Conservation (phyloP, 1,140 invertebrate genomes). For the Polyergus mexicanus region DNA sequence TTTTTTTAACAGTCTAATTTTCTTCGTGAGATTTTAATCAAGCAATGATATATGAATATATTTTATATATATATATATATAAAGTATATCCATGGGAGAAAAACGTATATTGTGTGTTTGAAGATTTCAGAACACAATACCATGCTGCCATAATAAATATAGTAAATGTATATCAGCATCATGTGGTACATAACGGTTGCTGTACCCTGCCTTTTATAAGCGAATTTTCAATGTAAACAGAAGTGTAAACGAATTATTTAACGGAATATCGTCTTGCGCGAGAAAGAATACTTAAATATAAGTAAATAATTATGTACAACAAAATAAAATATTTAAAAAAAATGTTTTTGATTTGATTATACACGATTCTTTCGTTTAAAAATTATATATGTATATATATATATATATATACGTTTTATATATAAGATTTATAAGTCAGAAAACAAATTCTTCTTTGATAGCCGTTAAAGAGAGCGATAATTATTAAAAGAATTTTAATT, state of each 20-base stretch:
- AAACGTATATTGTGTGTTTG: neutral
- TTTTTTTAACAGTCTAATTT: neutral
- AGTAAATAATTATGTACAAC: slow-evolving; percentile 19
- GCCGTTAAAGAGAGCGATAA: too few relatives aligned
- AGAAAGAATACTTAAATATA: neutral
- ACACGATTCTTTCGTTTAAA: neutral
- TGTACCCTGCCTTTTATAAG: too few relatives aligned
- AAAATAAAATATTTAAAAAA: slow-evolving; percentile 26
- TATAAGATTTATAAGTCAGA: too few relatives aligned
- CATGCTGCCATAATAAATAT: slow-evolving; percentile 54
- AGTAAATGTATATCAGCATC: neutral
- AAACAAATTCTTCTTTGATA: too few relatives aligned
- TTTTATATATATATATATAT: neutral
- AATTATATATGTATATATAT: neutral
- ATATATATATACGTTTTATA: too few relatives aligned
- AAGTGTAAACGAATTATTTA: slow-evolving; percentile 1
- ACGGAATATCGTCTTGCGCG: neutral
- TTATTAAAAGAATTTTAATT: too few relatives aligned
- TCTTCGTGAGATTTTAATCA: neutral
- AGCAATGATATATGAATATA: neutral
- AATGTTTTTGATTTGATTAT: neutral
- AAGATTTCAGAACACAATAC: neutral
- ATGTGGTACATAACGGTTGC: neutral
- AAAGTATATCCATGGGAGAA: neutral
- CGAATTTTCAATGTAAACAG: neutral